phyloP scores from a whole-genome alignment of 2,888 invertebrate species.

The Diaperis boleti region DNA sequence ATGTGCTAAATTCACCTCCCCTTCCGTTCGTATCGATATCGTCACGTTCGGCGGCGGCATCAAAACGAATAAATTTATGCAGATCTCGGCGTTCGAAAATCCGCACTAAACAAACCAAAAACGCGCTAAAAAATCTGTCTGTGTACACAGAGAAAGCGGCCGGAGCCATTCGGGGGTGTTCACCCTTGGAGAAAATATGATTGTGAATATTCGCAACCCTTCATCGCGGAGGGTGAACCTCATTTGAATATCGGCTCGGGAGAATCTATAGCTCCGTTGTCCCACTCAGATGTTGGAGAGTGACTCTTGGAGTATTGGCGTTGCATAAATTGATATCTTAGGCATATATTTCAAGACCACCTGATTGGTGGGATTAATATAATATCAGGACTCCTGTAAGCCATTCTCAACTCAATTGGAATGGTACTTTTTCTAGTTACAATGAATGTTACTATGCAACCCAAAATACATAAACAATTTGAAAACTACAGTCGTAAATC shows the following conservation, averaged over 20 bases:
- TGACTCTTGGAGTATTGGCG: no score
- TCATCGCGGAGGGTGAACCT: slow-evolving; percentile 58
- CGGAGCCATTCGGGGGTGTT: slow-evolving; percentile 57
- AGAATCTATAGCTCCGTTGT: slow-evolving; percentile 57
- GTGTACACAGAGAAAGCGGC: slow-evolving; percentile 57
- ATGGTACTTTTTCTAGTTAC: no score
- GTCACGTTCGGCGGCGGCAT: background rate
- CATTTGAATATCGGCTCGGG: slow-evolving; percentile 61
- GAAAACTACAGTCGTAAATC: no score
- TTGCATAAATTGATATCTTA: no score
- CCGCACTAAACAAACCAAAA: slow-evolving; percentile 51
- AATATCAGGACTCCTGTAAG: no score
- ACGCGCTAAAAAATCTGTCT: slow-evolving; percentile 57
- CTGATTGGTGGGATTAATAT: no score
- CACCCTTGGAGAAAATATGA: slow-evolving; percentile 64
- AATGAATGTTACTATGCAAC: no score
- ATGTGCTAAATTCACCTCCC: no score
- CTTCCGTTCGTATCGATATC: no score
- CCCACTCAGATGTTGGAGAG: slow-evolving; percentile 58
- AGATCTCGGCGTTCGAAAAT: slow-evolving; percentile 37
- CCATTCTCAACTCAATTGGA: no score
- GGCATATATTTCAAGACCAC: no score
- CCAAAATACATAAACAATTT: no score
- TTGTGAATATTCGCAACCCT: slow-evolving; percentile 63
- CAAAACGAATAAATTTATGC: slow-evolving; percentile 46